Evolutionary conservation across 1,140 invertebrate genomes (phyloP).

Genomic region (Eupeodes corollae): DNA sequence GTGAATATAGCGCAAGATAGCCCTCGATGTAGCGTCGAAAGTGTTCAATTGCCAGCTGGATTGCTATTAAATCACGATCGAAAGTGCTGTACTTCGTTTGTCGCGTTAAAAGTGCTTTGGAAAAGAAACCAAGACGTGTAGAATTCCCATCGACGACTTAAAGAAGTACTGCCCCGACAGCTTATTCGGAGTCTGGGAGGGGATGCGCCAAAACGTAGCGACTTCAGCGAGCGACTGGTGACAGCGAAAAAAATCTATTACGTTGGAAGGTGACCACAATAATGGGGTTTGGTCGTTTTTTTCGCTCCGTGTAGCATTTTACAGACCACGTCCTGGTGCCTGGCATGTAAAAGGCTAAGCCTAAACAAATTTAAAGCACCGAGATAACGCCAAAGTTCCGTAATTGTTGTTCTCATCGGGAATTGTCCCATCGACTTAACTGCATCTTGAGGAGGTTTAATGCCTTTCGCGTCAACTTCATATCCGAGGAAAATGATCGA

Average conservation of each 20-base stretch:
- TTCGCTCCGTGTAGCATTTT: too few relatives aligned
- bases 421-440: constrained; percentile 29
- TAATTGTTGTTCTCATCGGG: constrained; percentile 22
- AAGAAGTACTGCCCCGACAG: background rate
- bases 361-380: constrained; percentile 37
- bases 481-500: constrained; percentile 34
- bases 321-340: constrained; percentile 16
- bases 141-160: background rate
- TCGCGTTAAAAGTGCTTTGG: too few relatives aligned
- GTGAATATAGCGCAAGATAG: too few relatives aligned
- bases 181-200: too few relatives aligned
- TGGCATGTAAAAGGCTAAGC: constrained; percentile 25
- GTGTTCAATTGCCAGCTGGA: constrained; percentile 22
- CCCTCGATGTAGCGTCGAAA: constrained; percentile 29
- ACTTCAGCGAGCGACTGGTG: too few relatives aligned
- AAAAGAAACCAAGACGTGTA: too few relatives aligned
- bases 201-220: too few relatives aligned
- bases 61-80: constrained; percentile 32
- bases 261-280: too few relatives aligned
- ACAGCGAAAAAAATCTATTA: too few relatives aligned
- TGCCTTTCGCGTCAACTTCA: constrained; percentile 19
- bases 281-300: too few relatives aligned
- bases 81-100: constrained; percentile 23
- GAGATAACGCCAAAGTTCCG: constrained; percentile 35
- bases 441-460: constrained; percentile 27